A percentile compares a stretch with the other conserved stretches of the same genome.
These are phyloP conservation scores for Dryadula phaetusa DNA, from an alignment of 2,888 invertebrate genomes.

Conservation along the genomic window DNA sequence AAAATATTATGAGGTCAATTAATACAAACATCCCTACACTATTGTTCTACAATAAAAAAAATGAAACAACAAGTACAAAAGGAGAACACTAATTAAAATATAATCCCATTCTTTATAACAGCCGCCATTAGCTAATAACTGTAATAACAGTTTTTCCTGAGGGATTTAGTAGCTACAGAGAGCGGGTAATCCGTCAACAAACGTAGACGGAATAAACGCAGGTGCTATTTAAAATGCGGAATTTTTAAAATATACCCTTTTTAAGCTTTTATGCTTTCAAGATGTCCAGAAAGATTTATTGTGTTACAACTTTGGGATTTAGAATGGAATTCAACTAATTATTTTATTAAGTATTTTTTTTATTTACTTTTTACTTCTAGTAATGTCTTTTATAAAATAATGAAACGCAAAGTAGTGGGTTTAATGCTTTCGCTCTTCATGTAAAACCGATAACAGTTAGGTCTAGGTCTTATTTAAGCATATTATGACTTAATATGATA, in stretches of 20 bases:
- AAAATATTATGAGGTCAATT: too few species aligned
- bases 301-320: not conserved
- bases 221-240: slow-evolving; percentile 25
- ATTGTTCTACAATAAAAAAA: not conserved
- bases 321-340: not conserved
- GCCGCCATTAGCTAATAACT: slow-evolving; percentile 33
- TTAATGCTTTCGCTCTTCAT: too few species aligned
- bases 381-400: too few species aligned
- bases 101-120: slow-evolving; percentile 35
- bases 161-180: slow-evolving; percentile 13
- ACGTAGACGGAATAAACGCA: slow-evolving; percentile 13
- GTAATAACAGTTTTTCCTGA: slow-evolving; percentile 20
- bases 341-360: not conserved
- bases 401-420: too few species aligned
- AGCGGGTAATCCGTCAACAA: slow-evolving; percentile 28
- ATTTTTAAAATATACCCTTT: slow-evolving; percentile 16
- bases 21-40: too few species aligned
- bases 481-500: too few species aligned
- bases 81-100: slow-evolving; percentile 63
- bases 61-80: slow-evolving; percentile 50
- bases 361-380: not conserved
- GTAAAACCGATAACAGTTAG: too few species aligned
- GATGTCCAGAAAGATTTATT: slow-evolving; percentile 19
- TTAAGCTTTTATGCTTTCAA: slow-evolving; percentile 15
- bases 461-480: too few species aligned